Base-by-base conservation (phyloP, 2,888 invertebrate genomes). In the Cephalotes varians region DNA sequence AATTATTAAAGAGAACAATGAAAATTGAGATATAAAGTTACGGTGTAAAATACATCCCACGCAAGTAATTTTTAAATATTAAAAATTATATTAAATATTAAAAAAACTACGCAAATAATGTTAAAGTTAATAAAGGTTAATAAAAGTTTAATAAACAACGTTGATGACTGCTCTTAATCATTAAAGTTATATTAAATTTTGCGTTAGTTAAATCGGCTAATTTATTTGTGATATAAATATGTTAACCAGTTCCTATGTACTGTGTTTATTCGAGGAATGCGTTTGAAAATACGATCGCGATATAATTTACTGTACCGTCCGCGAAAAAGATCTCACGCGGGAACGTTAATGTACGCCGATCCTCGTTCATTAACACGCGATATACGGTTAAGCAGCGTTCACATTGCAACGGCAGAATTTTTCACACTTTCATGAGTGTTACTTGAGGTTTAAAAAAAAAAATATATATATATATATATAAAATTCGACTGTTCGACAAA, bases 301-400 rank as follows among this genome's bases (percentile, higher is more conserved):
- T 77, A 71, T 44, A 56, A 71, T 71, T 71, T 77, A 76, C 67
- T 65, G 67, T 67, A 67, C 71, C 72, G 77, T 44, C 44, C 72
- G 77, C 72, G 77, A 40, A 72, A 65, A 77, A 77, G 72, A 77
- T 77, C 77, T 77, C 77, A 72, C 77, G 71, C 31, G 44, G 77
- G 72, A 71, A 69, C 77, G 71, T 71, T 77, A 77, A 77, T 72
- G 72, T 44, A 25, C 72, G 56, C 72, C 54, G 51, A 44, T 71
- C 44, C 56, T 56, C 54, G 77, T 74, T 74, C 84, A 83, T 85
- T 79, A 85, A 49, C 79, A 58, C 77, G 49, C 71, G 81, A 65
- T 64, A 54, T 25, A 21, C 28, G n/a, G 25, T 80, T 80, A 76
- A 56, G 58, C 58, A 28, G 65, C 62, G 69, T 79, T 77, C 77